Percentiles rank a stretch among this genome's conserved stretches.
phyloP scores from a whole-genome alignment of 2,113 vertebrate genomes.

The Elaphurus davidianus region DNA sequence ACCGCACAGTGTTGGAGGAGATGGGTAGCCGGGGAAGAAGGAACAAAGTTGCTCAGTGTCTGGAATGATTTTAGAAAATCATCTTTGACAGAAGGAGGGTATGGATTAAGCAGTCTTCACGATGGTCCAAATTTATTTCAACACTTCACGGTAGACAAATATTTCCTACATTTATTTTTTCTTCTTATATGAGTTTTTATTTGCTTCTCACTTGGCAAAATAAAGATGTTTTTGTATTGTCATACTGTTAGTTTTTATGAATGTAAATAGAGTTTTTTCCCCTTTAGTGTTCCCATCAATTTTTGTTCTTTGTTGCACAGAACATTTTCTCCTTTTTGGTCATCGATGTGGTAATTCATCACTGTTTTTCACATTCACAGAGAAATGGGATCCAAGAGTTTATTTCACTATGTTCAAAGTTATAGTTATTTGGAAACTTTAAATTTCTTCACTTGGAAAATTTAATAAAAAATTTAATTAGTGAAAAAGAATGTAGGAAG shows the following conservation, averaged over 20 bases:
- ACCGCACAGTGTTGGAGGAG: background rate
- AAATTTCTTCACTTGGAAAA: conserved; percentile 3
- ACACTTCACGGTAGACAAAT: background rate
- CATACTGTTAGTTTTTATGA: background rate
- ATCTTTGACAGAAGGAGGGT: background rate
- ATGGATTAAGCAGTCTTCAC: background rate
- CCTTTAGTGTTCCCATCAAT: background rate
- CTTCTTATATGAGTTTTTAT: background rate
- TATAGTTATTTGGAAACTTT: background rate
- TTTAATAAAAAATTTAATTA: background rate
- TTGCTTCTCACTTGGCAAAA: background rate
- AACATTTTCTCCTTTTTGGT: conserved; percentile 44
- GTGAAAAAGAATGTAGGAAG: background rate
- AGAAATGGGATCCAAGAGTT: background rate
- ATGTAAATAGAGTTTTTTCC: background rate
- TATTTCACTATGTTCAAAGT: background rate
- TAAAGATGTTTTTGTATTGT: background rate
- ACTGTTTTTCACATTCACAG: background rate
- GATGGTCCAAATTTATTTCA: background rate
- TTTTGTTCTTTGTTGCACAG: background rate
- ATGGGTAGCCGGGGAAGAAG: background rate
- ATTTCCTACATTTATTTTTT: background rate
- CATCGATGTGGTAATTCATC: background rate
- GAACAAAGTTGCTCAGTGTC: background rate
- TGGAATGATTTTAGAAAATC: background rate